A percentile compares a stretch with the other conserved stretches of the same genome.
phyloP scores from a whole-genome alignment of 2,113 vertebrate species.

The Stomatorhinus ivindoensis region DNA sequence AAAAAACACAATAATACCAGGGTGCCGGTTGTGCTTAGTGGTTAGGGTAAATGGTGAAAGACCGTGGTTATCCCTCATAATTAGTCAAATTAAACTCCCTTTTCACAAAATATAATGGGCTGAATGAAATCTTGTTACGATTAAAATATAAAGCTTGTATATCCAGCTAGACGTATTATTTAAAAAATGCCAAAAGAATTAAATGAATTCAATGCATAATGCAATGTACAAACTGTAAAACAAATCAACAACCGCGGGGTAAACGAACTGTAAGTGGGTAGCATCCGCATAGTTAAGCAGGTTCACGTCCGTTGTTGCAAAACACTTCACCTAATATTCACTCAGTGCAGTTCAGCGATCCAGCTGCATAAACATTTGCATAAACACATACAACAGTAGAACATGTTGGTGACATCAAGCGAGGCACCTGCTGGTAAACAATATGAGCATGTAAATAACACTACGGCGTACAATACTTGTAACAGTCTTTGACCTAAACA shows the following conservation, averaged over 20 bases:
- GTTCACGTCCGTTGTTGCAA: background rate
- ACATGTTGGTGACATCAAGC: background rate
- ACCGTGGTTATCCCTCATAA: background rate
- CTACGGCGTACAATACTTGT: background rate
- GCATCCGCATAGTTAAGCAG: background rate
- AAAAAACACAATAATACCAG: background rate
- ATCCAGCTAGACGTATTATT: background rate
- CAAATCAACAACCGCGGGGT: background rate
- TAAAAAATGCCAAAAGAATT: background rate
- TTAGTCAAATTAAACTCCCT: background rate
- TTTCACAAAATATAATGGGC: background rate
- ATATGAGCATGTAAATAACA: slow-evolving; percentile 1
- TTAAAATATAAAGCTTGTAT: background rate
- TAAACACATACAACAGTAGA: background rate
- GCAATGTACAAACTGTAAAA: background rate
- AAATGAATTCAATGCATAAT: background rate
- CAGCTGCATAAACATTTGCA: slow-evolving; percentile 4
- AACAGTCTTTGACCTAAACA: background rate
- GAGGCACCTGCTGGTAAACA: background rate
- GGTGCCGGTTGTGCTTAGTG: background rate
- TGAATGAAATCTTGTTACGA: background rate
- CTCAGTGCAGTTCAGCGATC: background rate
- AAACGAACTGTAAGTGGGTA: background rate
- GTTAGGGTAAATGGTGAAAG: background rate
- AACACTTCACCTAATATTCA: slow-evolving; percentile 5